Base-by-base conservation (phyloP, 2,113 vertebrate genomes). In the Ictalurus punctatus region DNA sequence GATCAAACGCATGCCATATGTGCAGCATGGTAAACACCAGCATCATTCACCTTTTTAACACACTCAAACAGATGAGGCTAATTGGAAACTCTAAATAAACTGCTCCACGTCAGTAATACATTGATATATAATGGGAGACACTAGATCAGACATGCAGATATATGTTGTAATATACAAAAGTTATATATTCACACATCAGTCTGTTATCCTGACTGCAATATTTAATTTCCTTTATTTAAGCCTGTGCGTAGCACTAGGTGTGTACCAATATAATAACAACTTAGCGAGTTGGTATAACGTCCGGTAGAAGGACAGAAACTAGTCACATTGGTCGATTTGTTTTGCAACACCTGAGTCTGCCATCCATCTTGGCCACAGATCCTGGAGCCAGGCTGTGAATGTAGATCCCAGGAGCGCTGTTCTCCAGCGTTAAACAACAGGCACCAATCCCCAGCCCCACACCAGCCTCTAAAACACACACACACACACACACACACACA, bases 361-460 rank as follows among this genome's bases (percentile, higher is more conserved):
- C 94, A 84, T 99, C 98, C 97, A 99, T 97, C 95, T 99, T 98
- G 91, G 98, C 97, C 88, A 98, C 98, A 0, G 98, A 99, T 83
- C 98, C 98, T 0, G 98, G 97, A 3, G 98, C 97, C 80, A 99
- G 93, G 87, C 97, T 99, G 91, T 99, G 98, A 90, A 99, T 98
- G 92, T 99, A 99, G 94, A 99, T 99, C 34, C 97, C 97, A 0
- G 98, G 97, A 89, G 96, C 94, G 69, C 96, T 96, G 92, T 97
- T 98, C 90, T 98, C 98, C 87, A 97, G 93, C 0, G 97, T 97
- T 90, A 99, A 94, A 93, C 97, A 98, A 94, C 98, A 99, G 85
- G 96, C 97, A 37, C 97, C 98, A 30, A 99, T 99, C 65, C 98
- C 98, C 0, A 99, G 91, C 52, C 98, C 98, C 65, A 99, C 98